Conservation (phyloP, 2,888 invertebrate genomes). For the Phyto melanocephala region DNA sequence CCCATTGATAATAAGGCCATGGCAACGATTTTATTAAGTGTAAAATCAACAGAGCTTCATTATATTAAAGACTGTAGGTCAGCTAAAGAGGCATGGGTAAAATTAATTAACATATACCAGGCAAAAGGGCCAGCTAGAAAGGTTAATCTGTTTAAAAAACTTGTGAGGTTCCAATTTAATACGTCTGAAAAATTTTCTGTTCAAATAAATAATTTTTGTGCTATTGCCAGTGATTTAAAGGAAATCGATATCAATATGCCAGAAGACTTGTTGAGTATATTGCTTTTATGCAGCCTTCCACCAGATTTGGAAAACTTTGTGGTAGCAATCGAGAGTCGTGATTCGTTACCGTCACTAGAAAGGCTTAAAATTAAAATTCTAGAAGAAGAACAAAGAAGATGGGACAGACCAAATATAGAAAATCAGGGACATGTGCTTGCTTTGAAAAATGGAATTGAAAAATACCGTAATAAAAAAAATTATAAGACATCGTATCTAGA, state of each 20-base stretch:
- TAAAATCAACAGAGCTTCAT: not conserved
- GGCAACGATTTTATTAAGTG: slow-evolving; percentile 16
- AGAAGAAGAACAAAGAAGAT: not conserved
- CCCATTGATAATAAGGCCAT: slow-evolving; percentile 28
- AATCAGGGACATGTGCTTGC: slow-evolving; percentile 3
- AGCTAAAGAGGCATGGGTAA: slow-evolving; percentile 3
- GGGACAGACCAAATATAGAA: not conserved
- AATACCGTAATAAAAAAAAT: not conserved
- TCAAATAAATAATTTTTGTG: slow-evolving; percentile 5
- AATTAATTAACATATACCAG: not conserved
- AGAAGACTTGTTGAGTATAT: not conserved
- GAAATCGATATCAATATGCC: not conserved
- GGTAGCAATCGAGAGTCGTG: slow-evolving; percentile 19
- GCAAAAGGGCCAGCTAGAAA: slow-evolving; percentile 7
- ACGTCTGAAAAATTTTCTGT: not conserved
- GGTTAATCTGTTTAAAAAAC: slow-evolving; percentile 13
- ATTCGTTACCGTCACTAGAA: not conserved
- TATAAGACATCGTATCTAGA: not conserved
- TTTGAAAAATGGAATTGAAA: not conserved
- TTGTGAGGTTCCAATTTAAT: not conserved
- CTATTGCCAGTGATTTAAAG: not conserved
- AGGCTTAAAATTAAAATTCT: not conserved
- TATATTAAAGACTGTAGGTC: not conserved
- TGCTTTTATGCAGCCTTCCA: slow-evolving; percentile 19
- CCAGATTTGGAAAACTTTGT: slow-evolving; percentile 14